Evolutionary conservation across 2,888 invertebrate genomes (phyloP).

Genomic region (Xiphydria camelus): DNA sequence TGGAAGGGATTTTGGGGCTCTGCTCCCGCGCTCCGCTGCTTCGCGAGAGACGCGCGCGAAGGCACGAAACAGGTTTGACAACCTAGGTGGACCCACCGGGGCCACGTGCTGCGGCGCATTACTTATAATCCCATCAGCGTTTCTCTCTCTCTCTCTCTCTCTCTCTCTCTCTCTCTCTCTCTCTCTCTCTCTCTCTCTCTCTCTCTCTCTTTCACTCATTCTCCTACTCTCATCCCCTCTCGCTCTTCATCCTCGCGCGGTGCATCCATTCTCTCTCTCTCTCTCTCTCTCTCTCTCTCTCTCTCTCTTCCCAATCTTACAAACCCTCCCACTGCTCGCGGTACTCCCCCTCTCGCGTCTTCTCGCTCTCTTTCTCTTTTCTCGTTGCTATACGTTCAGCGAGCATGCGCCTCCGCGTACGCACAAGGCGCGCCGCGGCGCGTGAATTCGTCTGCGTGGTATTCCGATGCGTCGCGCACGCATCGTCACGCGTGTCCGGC

Average conservation of each 20-base stretch:
- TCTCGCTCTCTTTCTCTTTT: conserved; percentile 8
- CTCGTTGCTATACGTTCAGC: too few species aligned
- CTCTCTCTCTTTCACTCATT: conserved; percentile 12
- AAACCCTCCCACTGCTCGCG: too few species aligned
- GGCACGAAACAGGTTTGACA: conserved; percentile 55
- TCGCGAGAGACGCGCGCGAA: conserved; percentile 25
- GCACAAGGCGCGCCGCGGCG: too few species aligned
- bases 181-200: conserved; percentile 11
- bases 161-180: conserved; percentile 20
- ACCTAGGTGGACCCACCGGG: conserved; percentile 48
- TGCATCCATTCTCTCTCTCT: conserved; percentile 9
- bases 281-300: conserved; percentile 7
- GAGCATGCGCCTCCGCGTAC: too few species aligned
- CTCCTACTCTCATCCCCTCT: conserved; percentile 9
- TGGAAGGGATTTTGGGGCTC: conserved; percentile 30
- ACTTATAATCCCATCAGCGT: conserved; percentile 56
- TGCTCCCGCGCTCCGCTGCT: conserved; percentile 12
- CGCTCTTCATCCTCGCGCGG: conserved; percentile 8
- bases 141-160: conserved; percentile 26
- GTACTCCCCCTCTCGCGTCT: conserved; percentile 1
- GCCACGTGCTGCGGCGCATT: conserved; percentile 56
- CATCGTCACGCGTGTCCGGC: too few species aligned
- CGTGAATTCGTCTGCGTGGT: too few species aligned
- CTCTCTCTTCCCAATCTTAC: neutral
- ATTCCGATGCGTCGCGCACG: too few species aligned